These are phyloP conservation scores for Campylorhamphus procurvoides DNA, from an alignment of 2,113 vertebrate species.

Conservation along the genomic window DNA sequence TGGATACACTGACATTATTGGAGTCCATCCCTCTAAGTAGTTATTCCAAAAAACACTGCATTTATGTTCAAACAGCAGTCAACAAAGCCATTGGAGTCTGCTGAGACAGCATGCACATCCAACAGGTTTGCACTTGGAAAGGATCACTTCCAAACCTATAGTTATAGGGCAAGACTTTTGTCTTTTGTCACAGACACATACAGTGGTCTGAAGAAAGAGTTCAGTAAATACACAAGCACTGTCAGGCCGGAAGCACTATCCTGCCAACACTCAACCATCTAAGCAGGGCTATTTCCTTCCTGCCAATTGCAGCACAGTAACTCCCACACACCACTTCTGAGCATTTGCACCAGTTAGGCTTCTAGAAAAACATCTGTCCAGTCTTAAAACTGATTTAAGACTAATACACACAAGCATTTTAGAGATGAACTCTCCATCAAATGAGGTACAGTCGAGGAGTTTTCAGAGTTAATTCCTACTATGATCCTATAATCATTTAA, in stretches of 20 bases:
- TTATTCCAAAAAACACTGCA: not conserved
- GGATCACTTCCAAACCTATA: not conserved
- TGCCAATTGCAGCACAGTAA: not conserved
- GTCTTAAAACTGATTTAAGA: not conserved
- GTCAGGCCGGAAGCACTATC: not conserved
- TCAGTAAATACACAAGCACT: not conserved
- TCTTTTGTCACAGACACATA: not conserved
- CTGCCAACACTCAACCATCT: not conserved
- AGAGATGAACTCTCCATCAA: not conserved
- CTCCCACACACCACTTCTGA: not conserved
- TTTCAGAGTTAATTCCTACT: not conserved
- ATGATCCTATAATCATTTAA: not conserved
- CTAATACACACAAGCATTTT: not conserved
- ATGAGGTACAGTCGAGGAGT: not conserved
- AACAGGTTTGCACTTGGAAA: not conserved
- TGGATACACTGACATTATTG: not conserved
- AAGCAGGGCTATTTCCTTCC: not conserved
- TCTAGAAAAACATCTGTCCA: not conserved
- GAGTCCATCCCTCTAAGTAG: not conserved
- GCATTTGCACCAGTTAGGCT: not conserved
- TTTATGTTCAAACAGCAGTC: not conserved
- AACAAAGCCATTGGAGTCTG: not conserved
- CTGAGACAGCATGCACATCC: not conserved
- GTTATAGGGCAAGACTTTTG: not conserved
- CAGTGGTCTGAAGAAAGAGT: not conserved